Base-by-base conservation (phyloP, 2,888 invertebrate species). In the Chironomus riparius region DNA sequence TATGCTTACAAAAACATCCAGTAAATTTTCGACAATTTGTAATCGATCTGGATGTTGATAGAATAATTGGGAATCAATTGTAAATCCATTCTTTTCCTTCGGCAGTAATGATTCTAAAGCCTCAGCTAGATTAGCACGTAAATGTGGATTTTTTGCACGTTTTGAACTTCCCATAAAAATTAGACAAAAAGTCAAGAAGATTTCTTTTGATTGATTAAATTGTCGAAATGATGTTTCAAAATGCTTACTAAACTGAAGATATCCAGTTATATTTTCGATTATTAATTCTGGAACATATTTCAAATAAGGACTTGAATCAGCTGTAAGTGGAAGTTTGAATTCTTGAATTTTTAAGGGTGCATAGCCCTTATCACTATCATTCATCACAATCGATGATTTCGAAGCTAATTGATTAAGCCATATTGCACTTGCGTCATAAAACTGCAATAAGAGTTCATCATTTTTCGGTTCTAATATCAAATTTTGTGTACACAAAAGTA, bases 1-100 rank as follows among this genome's bases (percentile, higher is more conserved):
- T 77, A 98, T 98, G 78, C 94, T 93, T n/a, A 98, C 97, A 83
- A 97, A 98, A 7, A 98, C 96, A 81, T 94, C 90, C 76, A 97
- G 85, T 38, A 98, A 85, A 81, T 91, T 92, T 68, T 89, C 87
- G 12, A 94, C 91, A 77, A 97, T 87, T 88, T 96, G 83, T 80
- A 86, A 78, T 70, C 90, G 87, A 81, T 93, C 90, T 0, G 91
- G 90, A 83, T 97, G 95, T 74, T 87, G 87, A 70, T 88, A 87
- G 82, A 95, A 93, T 69, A 97, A 84, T 81, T 89, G 88, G 79
- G 93, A 90, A 69, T 91, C 86, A 5, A 69, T 22, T 10, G 69
- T 76, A 21, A 56, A 69, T 0, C 85, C 84, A 70, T 85, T 82
- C 75, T 88, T 88, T 73, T 90, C 89, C 0, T 88, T 88, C 38